Conservation (phyloP, 2,888 invertebrate genomes). For the Drosophila rubida region DNA sequence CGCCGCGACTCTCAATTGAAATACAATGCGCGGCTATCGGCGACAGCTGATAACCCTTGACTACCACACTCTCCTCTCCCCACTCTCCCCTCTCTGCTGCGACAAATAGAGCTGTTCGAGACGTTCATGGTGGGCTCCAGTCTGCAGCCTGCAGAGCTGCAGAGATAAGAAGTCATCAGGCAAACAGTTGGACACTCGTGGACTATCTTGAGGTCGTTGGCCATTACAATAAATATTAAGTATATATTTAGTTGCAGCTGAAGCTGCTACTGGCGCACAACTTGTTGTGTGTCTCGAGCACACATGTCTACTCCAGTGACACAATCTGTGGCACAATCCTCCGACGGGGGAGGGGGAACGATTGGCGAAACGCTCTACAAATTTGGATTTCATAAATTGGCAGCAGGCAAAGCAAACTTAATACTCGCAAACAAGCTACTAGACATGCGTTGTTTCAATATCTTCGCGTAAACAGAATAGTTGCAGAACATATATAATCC, state of each 20-base stretch:
- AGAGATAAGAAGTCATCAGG: slow-evolving; percentile 34
- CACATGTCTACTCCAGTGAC: not conserved
- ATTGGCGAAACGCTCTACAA: not conserved
- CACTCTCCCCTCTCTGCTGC: not conserved
- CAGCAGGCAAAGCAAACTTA: not conserved
- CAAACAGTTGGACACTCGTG: slow-evolving; percentile 21
- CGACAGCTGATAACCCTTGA: slow-evolving; percentile 49
- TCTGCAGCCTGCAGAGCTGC: slow-evolving; percentile 5
- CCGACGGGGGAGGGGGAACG: too few relatives aligned
- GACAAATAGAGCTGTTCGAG: slow-evolving; percentile 18
- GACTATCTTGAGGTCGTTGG: slow-evolving; percentile 39
- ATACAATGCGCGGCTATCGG: slow-evolving; percentile 35
- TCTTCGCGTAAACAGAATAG: not conserved
- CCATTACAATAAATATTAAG: slow-evolving; percentile 26
- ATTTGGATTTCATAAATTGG: not conserved
- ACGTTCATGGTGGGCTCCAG: slow-evolving; percentile 28
- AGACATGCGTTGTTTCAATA: not conserved
- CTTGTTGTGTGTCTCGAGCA: not conserved
- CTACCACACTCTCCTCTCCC: not conserved
- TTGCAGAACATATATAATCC: too few relatives aligned
- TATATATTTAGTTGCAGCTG: slow-evolving; percentile 12
- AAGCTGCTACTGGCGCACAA: not conserved
- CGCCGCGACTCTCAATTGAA: slow-evolving; percentile 37
- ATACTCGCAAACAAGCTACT: not conserved
- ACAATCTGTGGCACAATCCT: not conserved